phyloP scores from a whole-genome alignment of 2,797 vertebrate genomes.

The Silurus aristotelis region DNA sequence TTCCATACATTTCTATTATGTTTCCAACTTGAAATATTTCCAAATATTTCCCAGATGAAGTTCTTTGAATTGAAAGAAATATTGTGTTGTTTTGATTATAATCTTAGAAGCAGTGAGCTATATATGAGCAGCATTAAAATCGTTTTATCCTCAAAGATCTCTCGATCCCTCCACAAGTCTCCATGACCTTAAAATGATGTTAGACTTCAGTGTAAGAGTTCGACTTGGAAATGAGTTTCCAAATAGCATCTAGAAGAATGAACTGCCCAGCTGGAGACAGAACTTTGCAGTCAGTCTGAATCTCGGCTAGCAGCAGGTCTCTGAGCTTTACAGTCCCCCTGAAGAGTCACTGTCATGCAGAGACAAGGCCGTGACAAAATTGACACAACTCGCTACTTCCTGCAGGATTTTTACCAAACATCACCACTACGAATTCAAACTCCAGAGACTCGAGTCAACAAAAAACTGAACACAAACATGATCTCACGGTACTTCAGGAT shows the following conservation, averaged over 20 bases:
- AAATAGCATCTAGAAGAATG: slow-evolving; percentile 13
- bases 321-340: slow-evolving; percentile 12
- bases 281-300: slow-evolving; percentile 19
- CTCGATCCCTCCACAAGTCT: slow-evolving; percentile 10
- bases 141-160: slow-evolving; percentile 19
- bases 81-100: neutral
- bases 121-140: neutral
- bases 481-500: neutral
- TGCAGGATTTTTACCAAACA: slow-evolving; percentile 2
- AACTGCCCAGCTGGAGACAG: slow-evolving; percentile 13
- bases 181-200: slow-evolving; percentile 3
- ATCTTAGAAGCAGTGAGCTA: slow-evolving; percentile 2
- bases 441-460: neutral
- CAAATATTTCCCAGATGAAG: too few relatives aligned
- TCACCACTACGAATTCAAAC: neutral
- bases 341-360: slow-evolving; percentile 8
- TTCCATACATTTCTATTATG: too few relatives aligned
- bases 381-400: neutral
- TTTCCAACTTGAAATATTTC: too few relatives aligned
- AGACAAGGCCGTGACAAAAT: slow-evolving; percentile 21
- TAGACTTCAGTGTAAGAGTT: slow-evolving; percentile 4
- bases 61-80: too few relatives aligned
- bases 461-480: neutral
- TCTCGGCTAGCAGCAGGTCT: neutral
- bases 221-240: slow-evolving; percentile 26